Conservation (phyloP, 2,888 invertebrate species). For the Lasius platythorax region DNA sequence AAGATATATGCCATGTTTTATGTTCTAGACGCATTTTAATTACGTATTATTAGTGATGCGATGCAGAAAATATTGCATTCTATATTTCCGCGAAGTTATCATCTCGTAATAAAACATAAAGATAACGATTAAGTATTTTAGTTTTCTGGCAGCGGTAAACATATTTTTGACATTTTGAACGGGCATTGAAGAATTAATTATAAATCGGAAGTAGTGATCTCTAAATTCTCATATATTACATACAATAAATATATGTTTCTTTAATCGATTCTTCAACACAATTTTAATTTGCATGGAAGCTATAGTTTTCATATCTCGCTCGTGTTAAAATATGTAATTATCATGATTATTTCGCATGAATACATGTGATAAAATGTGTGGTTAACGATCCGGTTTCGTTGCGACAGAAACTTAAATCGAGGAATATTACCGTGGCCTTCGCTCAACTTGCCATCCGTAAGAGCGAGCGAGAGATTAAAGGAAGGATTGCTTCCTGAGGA, state of each 20-base stretch:
- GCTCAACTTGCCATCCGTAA: conserved; percentile 77
- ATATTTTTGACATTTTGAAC: background rate
- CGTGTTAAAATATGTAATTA: background rate
- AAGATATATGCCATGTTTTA: background rate
- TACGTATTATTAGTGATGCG: background rate
- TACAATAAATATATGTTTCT: background rate
- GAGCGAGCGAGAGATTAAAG: conserved; percentile 77
- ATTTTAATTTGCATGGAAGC: background rate
- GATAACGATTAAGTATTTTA: background rate
- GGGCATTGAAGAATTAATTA: background rate
- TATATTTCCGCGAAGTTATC: conserved; percentile 22
- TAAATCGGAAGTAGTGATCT: background rate
- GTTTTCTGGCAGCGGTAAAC: background rate
- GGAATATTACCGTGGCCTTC: conserved; percentile 76
- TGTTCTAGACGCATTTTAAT: background rate
- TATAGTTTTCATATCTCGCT: background rate
- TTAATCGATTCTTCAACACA: background rate
- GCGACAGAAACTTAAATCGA: conserved; percentile 46
- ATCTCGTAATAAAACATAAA: background rate
- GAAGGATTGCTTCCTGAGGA: conserved; percentile 74
- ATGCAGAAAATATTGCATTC: background rate
- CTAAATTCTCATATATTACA: background rate
- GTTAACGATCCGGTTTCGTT: conserved; percentile 1
- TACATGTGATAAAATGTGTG: conserved; percentile 27
- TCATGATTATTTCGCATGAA: background rate